Base-by-base conservation (phyloP, 1,140 invertebrate species). In the Saxidomus purpurata region DNA sequence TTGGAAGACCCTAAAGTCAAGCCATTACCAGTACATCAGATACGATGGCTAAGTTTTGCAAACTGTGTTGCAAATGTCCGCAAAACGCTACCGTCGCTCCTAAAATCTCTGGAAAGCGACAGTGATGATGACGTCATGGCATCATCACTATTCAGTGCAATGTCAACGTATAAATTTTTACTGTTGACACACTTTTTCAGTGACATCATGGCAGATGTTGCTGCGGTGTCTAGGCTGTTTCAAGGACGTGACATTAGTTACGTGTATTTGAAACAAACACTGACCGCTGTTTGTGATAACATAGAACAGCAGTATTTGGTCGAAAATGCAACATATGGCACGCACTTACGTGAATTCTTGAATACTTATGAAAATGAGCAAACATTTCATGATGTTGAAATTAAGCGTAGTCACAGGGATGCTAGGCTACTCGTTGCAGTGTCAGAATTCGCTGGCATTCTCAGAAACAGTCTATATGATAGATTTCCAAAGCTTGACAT, bases 281-380 rank as follows among this genome's bases (percentile, higher is more conserved):
- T 80, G 43, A 25, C 76, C 43, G 47, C 76, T 55, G 47, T 80
- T 52, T 80, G 76, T 47, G 40, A 59, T 55, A 52, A 43, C 52
- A 80, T 80, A 80, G 76, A 80, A 31, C 76, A 80, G 76, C 76
- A 80, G 76, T 80, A 80, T 80, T 43, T 80, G 52, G 49, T 80
- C 31, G 28, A 80, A 80, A n/a, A 80, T 55, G 76, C 76, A 11
- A 52, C 22, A n/a, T 80, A 40, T 43, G 76, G 43, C 47, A 80
- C 47, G 34, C 28, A 43, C 22, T 25, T 80, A 55, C 28, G 76
- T 36, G 76, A 55, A 31, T 80, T 80, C 47, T 31, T 52, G 17
- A 31, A 34, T 28, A 59, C n/a, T 80, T 74, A 74, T 22, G 69
- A 74, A 43, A 74, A 40, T 74, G 38, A 4, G 40, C 36, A 74